Base-by-base conservation (phyloP, 1,140 invertebrate genomes). In the Drosophila baimaii region DNA sequence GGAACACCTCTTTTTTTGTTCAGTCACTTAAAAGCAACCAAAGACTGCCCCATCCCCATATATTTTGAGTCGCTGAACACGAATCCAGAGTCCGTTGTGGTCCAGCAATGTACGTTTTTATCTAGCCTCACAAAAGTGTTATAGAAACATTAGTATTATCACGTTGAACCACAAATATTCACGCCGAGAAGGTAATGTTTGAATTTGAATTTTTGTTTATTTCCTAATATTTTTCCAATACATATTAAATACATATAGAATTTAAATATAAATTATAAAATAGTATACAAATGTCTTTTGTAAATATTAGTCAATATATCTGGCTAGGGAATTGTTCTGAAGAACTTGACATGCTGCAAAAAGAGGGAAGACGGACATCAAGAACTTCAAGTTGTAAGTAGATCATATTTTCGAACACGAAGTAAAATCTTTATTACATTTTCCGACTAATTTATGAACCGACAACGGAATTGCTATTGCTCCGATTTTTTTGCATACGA, bases 201-300 rank as follows among this genome's bases (percentile, higher is more conserved):
- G n/a, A n/a, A 33, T 35, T 52, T 33, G 7, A 21, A 54, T 81
- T 56, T 49, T 52, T 21, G 25, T 64, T 44, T 47, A 57, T 77
- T 81, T 73, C 46, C 44, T 63, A 76, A 76, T 64, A 33, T 61
- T 58, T 58, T 59, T 39, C 43, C 71, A 54, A 78, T 66, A 78
- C 43, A 73, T 66, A 80, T 72, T 31, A 63, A 55, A 73, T 81
- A 72, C 68, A 81, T 64, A 73, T 59, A 68, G 54, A 74, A 61
- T 59, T 59, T 77, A 74, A 17, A 77, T 77, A 63, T 59, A 47
- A 81, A 56, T 64, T 78, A 78, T 58, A 81, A 69, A 70, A 44
- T 69, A 54, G 46, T 68, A 68, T 66, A 63, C 31, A 77, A 68
- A 49, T 62, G 25, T 64, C 33, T 62, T 64, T 64, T 64, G 61